A percentile compares a stretch with the other conserved stretches of the same genome.
phyloP scores from a whole-genome alignment of 1,140 invertebrate species.

The Ditylenchus dipsaci region DNA sequence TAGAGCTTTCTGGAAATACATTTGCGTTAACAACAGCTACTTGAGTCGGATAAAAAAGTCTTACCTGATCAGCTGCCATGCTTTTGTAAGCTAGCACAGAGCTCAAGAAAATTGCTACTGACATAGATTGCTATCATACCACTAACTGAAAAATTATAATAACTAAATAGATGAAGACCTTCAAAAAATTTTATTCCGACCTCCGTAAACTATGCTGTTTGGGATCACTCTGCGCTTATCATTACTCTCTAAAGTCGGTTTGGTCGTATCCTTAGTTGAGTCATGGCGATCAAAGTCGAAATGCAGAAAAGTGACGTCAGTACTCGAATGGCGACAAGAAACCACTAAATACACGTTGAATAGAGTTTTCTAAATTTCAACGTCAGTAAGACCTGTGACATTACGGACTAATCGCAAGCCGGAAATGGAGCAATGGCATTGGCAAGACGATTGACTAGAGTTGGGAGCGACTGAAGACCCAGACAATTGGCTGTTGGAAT shows the following conservation, averaged over 20 bases:
- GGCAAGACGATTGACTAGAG: neutral
- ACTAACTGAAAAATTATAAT: constrained; percentile 64
- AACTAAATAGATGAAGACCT: neutral
- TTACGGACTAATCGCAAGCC: neutral
- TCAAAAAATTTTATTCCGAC: constrained; percentile 19
- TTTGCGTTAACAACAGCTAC: no score
- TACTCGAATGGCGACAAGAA: constrained; percentile 73
- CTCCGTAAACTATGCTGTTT: constrained; percentile 69
- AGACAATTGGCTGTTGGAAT: neutral
- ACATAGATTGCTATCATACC: constrained; percentile 64
- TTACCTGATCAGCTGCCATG: constrained; percentile 59
- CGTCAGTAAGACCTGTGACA: neutral
- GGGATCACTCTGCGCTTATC: constrained; percentile 70
- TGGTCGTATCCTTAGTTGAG: constrained; percentile 65
- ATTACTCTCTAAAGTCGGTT: constrained; percentile 63
- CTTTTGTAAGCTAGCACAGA: no score
- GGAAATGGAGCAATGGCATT: neutral
- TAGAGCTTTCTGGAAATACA: constrained; percentile 80
- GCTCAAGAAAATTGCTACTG: neutral
- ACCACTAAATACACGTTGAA: constrained; percentile 1
- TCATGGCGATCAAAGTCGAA: constrained; percentile 75
- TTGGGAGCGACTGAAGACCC: neutral
- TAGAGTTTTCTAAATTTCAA: no score
- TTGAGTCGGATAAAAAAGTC: no score
- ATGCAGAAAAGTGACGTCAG: constrained; percentile 80